A percentile compares a stretch with the other conserved stretches of the same genome.
Conservation (phyloP, 2,888 invertebrate species). For the Trypoxylon attenuatum region DNA sequence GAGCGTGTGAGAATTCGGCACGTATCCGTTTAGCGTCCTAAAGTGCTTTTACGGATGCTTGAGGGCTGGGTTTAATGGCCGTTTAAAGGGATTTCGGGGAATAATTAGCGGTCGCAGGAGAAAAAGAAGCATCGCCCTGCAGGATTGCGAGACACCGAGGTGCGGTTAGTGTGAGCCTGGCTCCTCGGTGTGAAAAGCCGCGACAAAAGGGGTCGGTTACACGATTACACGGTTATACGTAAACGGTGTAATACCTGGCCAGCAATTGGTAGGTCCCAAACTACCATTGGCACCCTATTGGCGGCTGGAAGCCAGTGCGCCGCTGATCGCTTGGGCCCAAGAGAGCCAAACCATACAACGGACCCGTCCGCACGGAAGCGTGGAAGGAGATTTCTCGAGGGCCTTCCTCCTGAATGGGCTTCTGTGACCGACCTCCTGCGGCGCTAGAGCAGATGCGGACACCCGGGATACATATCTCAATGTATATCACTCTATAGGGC, state of each 20-base stretch:
- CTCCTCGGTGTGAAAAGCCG: slow-evolving; percentile 52
- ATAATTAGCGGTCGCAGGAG: slow-evolving; percentile 64
- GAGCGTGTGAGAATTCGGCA: slow-evolving; percentile 21
- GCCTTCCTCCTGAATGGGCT: slow-evolving; percentile 39
- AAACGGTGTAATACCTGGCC: slow-evolving; percentile 10
- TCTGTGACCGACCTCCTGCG: slow-evolving; percentile 55
- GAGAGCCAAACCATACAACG: slow-evolving; percentile 38
- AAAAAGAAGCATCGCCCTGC: slow-evolving; percentile 35
- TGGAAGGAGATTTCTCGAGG: slow-evolving; percentile 49
- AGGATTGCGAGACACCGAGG: neutral
- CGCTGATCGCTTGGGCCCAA: slow-evolving; percentile 35
- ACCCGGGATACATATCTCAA: slow-evolving; percentile 55
- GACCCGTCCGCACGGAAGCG: slow-evolving; percentile 55
- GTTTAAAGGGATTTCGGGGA: slow-evolving; percentile 71
- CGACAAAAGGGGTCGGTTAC: slow-evolving; percentile 66
- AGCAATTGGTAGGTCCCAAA: slow-evolving; percentile 38
- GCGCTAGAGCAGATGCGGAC: slow-evolving; percentile 68
- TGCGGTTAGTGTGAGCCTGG: slow-evolving; percentile 21
- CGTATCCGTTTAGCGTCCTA: slow-evolving; percentile 58
- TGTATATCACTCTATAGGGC: slow-evolving; percentile 3
- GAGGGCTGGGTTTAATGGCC: slow-evolving; percentile 68
- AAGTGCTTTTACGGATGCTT: slow-evolving; percentile 57
- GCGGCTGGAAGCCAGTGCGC: slow-evolving; percentile 19
- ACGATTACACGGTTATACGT: slow-evolving; percentile 64
- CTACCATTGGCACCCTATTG: slow-evolving; percentile 32